These are phyloP conservation scores for Echeneis naucrates DNA, from an alignment of 2,797 vertebrate genomes.

Conservation along the genomic window DNA sequence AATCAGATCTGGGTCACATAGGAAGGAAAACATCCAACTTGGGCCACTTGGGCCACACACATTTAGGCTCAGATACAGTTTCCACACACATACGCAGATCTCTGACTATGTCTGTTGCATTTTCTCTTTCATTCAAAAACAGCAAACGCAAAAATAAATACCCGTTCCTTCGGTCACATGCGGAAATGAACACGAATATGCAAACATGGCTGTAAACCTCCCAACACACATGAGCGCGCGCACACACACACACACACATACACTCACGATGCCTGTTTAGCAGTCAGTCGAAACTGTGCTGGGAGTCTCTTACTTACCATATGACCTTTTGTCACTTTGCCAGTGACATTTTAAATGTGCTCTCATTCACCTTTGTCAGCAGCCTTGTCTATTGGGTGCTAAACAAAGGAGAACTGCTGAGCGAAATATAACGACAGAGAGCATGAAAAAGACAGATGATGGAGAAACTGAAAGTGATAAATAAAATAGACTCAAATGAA, in stretches of 20 bases:
- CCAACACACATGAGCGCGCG: too few relatives aligned
- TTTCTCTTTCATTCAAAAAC: slow-evolving; percentile 11
- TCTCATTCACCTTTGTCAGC: slow-evolving; percentile 80
- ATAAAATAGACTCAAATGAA: slow-evolving; percentile 60
- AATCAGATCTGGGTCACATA: too few relatives aligned
- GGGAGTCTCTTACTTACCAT: slow-evolving; percentile 84
- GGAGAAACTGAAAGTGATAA: slow-evolving; percentile 53
- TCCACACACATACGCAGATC: slow-evolving; percentile 3
- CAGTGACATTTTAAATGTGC: slow-evolving; percentile 85
- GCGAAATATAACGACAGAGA: slow-evolving; percentile 59
- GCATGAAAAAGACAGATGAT: slow-evolving; percentile 33
- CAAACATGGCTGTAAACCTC: too few relatives aligned
- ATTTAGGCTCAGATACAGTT: neutral
- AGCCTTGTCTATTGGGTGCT: slow-evolving; percentile 76
- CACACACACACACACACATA: slow-evolving; percentile 29
- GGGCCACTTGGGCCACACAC: too few relatives aligned
- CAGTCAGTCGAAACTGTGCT: slow-evolving; percentile 80
- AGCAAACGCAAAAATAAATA: slow-evolving; percentile 9
- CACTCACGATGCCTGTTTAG: slow-evolving; percentile 76
- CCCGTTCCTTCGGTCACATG: slow-evolving; percentile 22
- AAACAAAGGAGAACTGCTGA: slow-evolving; percentile 74
- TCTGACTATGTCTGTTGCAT: slow-evolving; percentile 19
- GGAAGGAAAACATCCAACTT: too few relatives aligned
- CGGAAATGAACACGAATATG: too few relatives aligned
- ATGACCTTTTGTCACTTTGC: slow-evolving; percentile 86